phyloP scores from a whole-genome alignment of 2,113 vertebrate genomes.

The Petroica traversi region DNA sequence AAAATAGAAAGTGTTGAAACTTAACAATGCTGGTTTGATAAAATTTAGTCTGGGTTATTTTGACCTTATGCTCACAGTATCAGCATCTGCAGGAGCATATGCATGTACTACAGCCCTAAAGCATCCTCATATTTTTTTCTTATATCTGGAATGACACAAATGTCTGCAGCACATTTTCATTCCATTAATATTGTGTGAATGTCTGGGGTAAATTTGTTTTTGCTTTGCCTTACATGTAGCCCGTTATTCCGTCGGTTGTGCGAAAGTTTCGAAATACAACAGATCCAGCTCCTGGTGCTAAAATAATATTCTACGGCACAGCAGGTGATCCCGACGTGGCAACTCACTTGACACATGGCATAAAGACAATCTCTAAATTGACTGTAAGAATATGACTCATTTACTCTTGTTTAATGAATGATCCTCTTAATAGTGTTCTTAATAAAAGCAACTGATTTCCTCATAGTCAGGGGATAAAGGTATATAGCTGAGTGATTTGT shows the following conservation, averaged over 20 bases:
- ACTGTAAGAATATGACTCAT: conserved; percentile 66
- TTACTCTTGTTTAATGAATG: background rate
- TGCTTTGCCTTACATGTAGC: conserved; percentile 62
- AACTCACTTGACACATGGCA: conserved; percentile 78
- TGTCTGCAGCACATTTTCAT: background rate
- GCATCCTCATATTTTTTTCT: background rate
- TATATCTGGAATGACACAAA: background rate
- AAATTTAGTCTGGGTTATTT: background rate
- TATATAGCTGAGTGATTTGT: background rate
- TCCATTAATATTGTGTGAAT: background rate
- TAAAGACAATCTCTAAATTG: conserved; percentile 45
- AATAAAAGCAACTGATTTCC: background rate
- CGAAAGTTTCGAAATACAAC: conserved; percentile 77
- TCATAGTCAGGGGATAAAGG: background rate
- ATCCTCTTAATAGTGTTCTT: background rate
- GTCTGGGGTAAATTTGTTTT: background rate
- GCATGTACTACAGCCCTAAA: background rate
- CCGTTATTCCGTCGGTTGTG: conserved; percentile 73
- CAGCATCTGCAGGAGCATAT: background rate
- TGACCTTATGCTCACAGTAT: background rate
- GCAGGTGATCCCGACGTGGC: conserved; percentile 82
- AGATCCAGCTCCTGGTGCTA: conserved; percentile 73
- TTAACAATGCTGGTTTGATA: background rate
- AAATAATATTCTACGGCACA: conserved; percentile 79
- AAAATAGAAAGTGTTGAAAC: background rate